A percentile compares a stretch with the other conserved stretches of the same genome.
phyloP scores from a whole-genome alignment of 2,888 invertebrate genomes.

The Phytoseiulus persimilis region DNA sequence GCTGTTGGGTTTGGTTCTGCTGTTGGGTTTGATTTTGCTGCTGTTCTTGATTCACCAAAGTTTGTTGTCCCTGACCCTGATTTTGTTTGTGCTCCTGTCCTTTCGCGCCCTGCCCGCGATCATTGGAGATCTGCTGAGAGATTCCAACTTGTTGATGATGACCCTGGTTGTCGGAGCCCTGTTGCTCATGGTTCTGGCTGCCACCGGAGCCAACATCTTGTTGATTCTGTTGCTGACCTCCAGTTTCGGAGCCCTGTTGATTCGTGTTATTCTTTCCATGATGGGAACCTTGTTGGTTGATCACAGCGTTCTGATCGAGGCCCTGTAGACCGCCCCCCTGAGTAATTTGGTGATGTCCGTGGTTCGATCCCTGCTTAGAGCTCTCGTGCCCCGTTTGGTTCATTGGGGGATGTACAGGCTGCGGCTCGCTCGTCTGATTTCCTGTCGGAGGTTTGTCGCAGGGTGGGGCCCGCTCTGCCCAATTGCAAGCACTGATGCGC shows the following conservation, averaged over 20 bases:
- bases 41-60: neutral
- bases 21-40: neutral
- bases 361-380: neutral
- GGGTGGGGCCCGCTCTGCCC: slow-evolving; percentile 11
- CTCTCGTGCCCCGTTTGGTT: neutral
- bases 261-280: neutral
- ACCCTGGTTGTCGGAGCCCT: neutral
- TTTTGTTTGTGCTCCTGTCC: too few relatives aligned
- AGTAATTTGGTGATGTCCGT: neutral
- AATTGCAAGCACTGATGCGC: slow-evolving; percentile 21
- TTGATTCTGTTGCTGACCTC: neutral
- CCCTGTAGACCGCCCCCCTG: neutral
- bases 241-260: neutral
- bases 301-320: neutral
- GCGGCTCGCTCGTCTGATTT: neutral
- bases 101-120: too few relatives aligned
- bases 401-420: neutral
- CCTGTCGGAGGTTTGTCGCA: neutral
- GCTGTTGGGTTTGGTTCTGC: neutral
- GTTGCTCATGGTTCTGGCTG: neutral
- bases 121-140: too few relatives aligned
- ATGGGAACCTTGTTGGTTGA: neutral
- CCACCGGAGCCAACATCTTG: neutral
- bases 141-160: too few relatives aligned
- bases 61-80: too few relatives aligned